Evolutionary conservation across 1,140 invertebrate species (phyloP), one percentile per base, ranked within the genome.

Genomic region (Zaprionus camerounensis): DNA sequence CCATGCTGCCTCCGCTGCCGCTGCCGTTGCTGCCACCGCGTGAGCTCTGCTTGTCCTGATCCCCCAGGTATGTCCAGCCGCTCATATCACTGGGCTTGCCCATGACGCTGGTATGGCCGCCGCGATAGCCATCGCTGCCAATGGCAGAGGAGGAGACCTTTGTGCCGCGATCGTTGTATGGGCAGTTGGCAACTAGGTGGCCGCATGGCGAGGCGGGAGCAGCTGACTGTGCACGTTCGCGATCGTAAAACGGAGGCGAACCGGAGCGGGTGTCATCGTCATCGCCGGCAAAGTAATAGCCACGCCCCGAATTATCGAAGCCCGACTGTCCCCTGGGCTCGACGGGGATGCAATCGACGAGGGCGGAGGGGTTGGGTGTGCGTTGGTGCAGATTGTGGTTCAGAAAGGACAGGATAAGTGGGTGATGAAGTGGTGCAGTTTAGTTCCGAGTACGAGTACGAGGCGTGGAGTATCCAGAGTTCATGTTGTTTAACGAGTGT

Each of bases 301-400:
- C 94, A 44, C 94, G 91, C 3, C 93, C 93, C 51, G 93, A 84
- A 66, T 90, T 93, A 69, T 93, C 93, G 58, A 91, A 93, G 20
- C 93, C 93, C 11, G 92, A 92, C 62, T 90, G 83, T 11, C 93
- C 93, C 56, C 92, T 85, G 66, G 5, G 15, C 28, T 44, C 41
- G 34, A 38, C 59, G 55, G 5, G 22, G 15, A 11, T 11, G 36
- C 11, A 12, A 51, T 38, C 34, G 41, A 58, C 31, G n/a, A 13
- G 17, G 38, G 58, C 49, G 62, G 9, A 11, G 2, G 31, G 31
- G 34, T 46, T 61, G 31, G 58, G 24, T 26, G 62, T 61, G 70
- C 49, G 58, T 68, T 63, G 69, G 72, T 79, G 83, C 79, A 83
- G 67, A 34, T 62, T 24, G 17, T 78, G 58, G 61, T 73, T 26